Conservation (phyloP, 2,888 invertebrate genomes). For the Pocota personata region DNA sequence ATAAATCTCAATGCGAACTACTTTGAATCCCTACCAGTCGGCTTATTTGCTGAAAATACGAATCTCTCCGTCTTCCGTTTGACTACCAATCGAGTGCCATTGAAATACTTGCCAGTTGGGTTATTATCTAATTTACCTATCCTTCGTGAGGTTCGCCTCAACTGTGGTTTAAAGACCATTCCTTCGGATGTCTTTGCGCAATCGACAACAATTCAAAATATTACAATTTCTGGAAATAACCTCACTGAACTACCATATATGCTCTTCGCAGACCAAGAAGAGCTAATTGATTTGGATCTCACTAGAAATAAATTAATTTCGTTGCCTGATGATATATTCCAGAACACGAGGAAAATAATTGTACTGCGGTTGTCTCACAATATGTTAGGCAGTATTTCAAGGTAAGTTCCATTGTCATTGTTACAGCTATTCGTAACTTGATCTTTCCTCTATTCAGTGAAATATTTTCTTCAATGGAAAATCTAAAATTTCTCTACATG, state of each 20-base stretch:
- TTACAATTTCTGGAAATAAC: conserved; percentile 86
- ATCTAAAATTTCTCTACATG: conserved; percentile 83
- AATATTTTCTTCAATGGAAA: conserved; percentile 81
- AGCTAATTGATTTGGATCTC: conserved; percentile 86
- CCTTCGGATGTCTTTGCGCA: conserved; percentile 87
- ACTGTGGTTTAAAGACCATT: conserved; percentile 84
- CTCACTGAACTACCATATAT: conserved; percentile 85
- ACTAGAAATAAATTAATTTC: conserved; percentile 86
- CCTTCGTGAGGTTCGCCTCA: conserved; percentile 85
- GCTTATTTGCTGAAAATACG: conserved; percentile 85
- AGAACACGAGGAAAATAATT: conserved; percentile 84
- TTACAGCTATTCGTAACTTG: conserved; percentile 16
- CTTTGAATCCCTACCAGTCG: conserved; percentile 86
- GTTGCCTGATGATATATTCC: conserved; percentile 86
- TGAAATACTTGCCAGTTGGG: conserved; percentile 85
- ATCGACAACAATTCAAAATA: conserved; percentile 84
- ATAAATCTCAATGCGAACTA: conserved; percentile 88
- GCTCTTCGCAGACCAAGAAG: conserved; percentile 86
- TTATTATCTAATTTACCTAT: conserved; percentile 86
- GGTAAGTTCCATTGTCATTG: conserved; percentile 82
- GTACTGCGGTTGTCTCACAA: conserved; percentile 87
- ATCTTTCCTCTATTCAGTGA: conserved; percentile 77
- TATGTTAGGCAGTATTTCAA: conserved; percentile 84
- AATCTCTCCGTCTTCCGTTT: conserved; percentile 85
- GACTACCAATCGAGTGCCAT: conserved; percentile 85